Evolutionary conservation across 2,113 vertebrate genomes (phyloP).

Genomic region (Cichladusa arquata): DNA sequence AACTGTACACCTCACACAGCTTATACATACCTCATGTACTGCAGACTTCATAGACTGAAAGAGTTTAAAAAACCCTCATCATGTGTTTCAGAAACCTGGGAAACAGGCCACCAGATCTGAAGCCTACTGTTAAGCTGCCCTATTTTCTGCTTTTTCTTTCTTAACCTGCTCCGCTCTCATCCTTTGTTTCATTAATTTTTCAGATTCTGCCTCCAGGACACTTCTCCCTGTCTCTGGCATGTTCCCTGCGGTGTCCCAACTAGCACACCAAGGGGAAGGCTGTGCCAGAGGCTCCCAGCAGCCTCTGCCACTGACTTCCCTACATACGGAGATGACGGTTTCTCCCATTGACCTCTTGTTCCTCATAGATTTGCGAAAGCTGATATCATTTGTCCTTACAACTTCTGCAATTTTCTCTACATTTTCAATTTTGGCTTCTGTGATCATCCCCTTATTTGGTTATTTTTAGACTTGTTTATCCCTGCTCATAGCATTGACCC

Average conservation of each 20-base stretch:
- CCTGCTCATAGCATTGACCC: background rate
- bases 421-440: slow-evolving; percentile 7
- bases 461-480: slow-evolving; percentile 30
- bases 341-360: background rate
- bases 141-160: slow-evolving; percentile 13
- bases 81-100: background rate
- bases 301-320: background rate
- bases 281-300: background rate
- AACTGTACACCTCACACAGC: background rate
- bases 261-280: background rate
- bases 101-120: background rate
- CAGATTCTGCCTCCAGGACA: slow-evolving; percentile 37
- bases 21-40: background rate
- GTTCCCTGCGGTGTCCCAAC: background rate
- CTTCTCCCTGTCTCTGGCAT: background rate
- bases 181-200: slow-evolving; percentile 52
- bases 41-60: background rate
- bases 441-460: background rate
- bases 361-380: background rate
- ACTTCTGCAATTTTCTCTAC: slow-evolving; percentile 12
- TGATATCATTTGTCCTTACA: background rate
- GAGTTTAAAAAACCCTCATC: background rate
- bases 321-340: background rate
- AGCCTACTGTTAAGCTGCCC: background rate
- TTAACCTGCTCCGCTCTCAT: background rate